Evolutionary conservation across 2,113 vertebrate genomes (phyloP).

Genomic region (Saimiri boliviensis): DNA sequence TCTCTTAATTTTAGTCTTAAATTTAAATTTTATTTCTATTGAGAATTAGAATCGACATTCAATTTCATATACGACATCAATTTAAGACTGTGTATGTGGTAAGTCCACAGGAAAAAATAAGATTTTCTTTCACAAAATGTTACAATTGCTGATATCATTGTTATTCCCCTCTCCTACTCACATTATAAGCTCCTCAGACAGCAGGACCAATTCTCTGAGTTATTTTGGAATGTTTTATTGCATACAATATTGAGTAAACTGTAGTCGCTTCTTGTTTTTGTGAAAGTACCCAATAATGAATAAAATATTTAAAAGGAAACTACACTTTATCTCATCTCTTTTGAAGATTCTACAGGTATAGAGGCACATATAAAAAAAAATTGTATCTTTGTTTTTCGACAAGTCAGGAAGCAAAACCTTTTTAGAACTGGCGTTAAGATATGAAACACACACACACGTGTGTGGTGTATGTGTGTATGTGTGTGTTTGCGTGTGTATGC

Average conservation of each 20-base stretch:
- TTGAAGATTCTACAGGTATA: background rate
- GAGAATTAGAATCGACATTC: background rate
- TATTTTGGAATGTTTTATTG: background rate
- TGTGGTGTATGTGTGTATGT: too few species aligned
- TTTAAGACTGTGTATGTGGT: background rate
- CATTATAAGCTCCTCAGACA: background rate
- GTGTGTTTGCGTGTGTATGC: too few species aligned
- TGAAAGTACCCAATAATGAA: background rate
- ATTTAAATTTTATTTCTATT: background rate
- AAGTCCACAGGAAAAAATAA: background rate
- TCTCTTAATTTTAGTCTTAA: background rate
- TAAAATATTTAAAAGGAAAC: background rate
- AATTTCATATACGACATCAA: slow-evolving; percentile 1
- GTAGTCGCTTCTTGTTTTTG: slow-evolving; percentile 8
- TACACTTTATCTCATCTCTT: background rate
- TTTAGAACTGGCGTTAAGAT: background rate
- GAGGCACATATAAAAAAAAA: too few species aligned
- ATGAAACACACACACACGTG: background rate
- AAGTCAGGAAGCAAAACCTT: background rate
- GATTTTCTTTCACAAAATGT: background rate
- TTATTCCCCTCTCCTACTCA: background rate
- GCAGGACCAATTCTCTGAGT: background rate
- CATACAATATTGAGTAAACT: background rate
- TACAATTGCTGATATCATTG: background rate
- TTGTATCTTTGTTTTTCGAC: slow-evolving; percentile 23